Conservation (phyloP, 1,140 invertebrate species). For the Ostrea denselamellosa region DNA sequence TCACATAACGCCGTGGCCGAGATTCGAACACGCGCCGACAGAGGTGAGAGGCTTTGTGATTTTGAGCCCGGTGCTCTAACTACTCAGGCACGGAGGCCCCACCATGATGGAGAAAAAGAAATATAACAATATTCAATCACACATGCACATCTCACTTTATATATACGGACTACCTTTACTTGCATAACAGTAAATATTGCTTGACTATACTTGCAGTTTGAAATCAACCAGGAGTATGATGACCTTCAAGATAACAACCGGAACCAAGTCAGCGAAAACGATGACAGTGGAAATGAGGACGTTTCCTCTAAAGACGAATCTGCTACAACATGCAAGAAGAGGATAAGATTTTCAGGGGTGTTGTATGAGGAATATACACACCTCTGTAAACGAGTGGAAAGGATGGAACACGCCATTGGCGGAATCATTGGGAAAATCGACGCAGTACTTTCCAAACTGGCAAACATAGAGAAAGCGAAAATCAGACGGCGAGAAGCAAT, state of each 20-base stretch:
- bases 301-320: slow-evolving; percentile 73
- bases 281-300: slow-evolving; percentile 74
- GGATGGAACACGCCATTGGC: slow-evolving; percentile 78
- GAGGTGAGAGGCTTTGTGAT: too few species aligned
- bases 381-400: slow-evolving; percentile 74
- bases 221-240: slow-evolving; percentile 72
- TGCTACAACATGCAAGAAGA: slow-evolving; percentile 66
- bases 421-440: slow-evolving; percentile 81
- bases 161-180: too few species aligned
- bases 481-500: slow-evolving; percentile 80
- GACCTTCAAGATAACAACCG: slow-evolving; percentile 63
- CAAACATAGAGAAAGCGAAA: slow-evolving; percentile 81
- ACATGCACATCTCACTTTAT: too few species aligned
- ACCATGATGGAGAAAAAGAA: too few species aligned
- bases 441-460: slow-evolving; percentile 81
- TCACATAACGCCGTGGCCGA: too few species aligned
- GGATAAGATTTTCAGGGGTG: slow-evolving; percentile 69
- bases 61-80: too few species aligned
- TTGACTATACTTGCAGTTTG: slow-evolving; percentile 57
- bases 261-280: slow-evolving; percentile 69
- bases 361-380: slow-evolving; percentile 77
- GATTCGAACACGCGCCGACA: too few species aligned
- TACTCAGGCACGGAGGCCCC: too few species aligned
- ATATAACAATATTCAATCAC: too few species aligned
- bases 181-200: not conserved